Percentiles rank a stretch among this genome's conserved stretches.
phyloP scores from a whole-genome alignment of 2,888 invertebrate genomes.

The Xestia rhomboidea region DNA sequence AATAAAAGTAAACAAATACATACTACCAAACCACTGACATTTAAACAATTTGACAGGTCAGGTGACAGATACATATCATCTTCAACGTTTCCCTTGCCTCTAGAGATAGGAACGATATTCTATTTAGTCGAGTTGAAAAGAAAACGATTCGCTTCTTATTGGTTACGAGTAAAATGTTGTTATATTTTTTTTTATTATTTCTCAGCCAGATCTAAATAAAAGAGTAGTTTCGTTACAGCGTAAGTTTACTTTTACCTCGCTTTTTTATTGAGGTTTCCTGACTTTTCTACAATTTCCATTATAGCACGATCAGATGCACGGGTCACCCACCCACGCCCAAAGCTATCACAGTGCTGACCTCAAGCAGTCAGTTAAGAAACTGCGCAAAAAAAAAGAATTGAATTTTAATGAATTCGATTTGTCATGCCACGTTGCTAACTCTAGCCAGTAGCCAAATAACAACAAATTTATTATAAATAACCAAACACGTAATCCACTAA shows the following conservation, averaged over 20 bases:
- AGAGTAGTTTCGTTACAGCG: not conserved
- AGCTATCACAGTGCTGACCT: not conserved
- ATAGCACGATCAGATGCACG: too few relatives aligned
- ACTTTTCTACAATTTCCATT: not conserved
- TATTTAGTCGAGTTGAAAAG: conserved; percentile 24
- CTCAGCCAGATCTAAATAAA: not conserved
- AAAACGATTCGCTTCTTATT: not conserved
- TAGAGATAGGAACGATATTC: not conserved
- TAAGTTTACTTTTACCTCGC: too few relatives aligned
- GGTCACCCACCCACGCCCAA: not conserved
- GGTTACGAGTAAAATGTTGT: not conserved
- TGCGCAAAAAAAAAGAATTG: too few relatives aligned
- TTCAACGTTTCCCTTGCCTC: not conserved
- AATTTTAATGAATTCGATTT: too few relatives aligned
- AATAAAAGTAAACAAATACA: conserved; percentile 6
- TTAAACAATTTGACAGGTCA: not conserved
- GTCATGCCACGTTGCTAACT: not conserved
- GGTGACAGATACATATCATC: not conserved
- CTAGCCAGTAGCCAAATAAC: too few relatives aligned
- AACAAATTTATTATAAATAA: not conserved
- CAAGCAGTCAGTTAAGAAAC: not conserved
- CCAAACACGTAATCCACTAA: not conserved
- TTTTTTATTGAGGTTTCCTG: not conserved
- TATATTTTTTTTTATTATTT: not conserved
- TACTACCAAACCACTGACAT: not conserved